Percentiles rank a stretch among this genome's conserved stretches.
phyloP scores from a whole-genome alignment of 2,888 invertebrate species.

The Sphinx pinastri region DNA sequence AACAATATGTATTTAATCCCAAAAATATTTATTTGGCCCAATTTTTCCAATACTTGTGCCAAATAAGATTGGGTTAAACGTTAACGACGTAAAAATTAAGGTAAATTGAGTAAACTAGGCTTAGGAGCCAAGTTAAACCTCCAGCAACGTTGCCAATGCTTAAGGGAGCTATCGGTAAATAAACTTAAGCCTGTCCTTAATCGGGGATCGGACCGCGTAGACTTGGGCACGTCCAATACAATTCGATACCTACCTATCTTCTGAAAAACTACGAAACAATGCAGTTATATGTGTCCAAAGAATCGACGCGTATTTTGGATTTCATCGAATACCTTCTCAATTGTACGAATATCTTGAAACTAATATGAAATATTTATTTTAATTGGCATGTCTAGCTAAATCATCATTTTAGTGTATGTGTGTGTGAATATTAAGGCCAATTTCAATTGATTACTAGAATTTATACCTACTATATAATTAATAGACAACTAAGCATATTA shows the following conservation, averaged over 20 bases:
- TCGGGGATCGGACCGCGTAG: conserved; percentile 43
- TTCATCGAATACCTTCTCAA: too few relatives aligned
- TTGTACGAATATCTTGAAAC: too few relatives aligned
- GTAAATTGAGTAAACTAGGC: conserved; percentile 33
- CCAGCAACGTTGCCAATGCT: conserved; percentile 36
- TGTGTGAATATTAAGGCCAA: too few relatives aligned
- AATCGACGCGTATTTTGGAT: too few relatives aligned
- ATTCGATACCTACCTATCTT: conserved; percentile 33
- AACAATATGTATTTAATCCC: background rate
- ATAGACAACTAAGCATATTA: too few relatives aligned
- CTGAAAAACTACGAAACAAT: background rate
- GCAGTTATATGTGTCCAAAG: background rate
- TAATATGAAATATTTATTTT: too few relatives aligned
- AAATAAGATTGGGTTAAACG: background rate
- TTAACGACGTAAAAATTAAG: conserved; percentile 20
- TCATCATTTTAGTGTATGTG: too few relatives aligned
- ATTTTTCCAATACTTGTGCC: background rate
- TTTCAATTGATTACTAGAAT: too few relatives aligned
- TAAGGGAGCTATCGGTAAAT: conserved; percentile 47
- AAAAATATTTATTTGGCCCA: background rate
- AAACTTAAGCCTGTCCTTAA: conserved; percentile 51
- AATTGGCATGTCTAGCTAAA: too few relatives aligned
- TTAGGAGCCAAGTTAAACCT: conserved; percentile 37
- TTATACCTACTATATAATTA: too few relatives aligned
- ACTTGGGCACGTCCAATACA: conserved; percentile 34